A percentile compares a stretch with the other conserved stretches of the same genome.
phyloP scores from a whole-genome alignment of 2,797 vertebrate genomes.

The Acanthurus lineatus region DNA sequence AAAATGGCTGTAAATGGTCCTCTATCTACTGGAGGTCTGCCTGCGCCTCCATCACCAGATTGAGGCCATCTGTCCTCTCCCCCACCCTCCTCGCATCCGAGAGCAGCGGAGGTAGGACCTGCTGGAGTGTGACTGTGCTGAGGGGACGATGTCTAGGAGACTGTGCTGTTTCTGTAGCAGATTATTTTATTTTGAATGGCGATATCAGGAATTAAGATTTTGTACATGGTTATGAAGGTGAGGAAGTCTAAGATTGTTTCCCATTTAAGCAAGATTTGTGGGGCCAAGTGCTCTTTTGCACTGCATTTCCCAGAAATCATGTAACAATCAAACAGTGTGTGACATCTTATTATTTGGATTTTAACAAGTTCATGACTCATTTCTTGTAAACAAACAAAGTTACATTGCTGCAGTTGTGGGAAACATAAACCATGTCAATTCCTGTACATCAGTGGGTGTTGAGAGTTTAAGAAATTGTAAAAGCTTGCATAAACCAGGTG shows the following conservation, averaged over 20 bases:
- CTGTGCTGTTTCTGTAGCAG: not conserved
- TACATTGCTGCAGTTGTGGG: conserved; percentile 1
- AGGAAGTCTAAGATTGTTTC: not conserved
- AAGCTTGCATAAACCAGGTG: not conserved
- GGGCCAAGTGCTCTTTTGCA: not conserved
- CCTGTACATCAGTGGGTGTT: not conserved
- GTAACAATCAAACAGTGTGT: not conserved
- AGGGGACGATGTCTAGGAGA: conserved; percentile 15
- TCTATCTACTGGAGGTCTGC: conserved; percentile 65
- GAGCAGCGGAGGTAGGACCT: conserved; percentile 53
- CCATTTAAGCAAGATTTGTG: not conserved
- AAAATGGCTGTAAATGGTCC: conserved; percentile 68
- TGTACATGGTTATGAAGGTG: not conserved
- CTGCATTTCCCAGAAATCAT: conserved; percentile 3
- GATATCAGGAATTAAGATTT: not conserved
- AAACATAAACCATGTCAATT: not conserved
- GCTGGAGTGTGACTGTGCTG: conserved; percentile 50
- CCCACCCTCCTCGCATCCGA: conserved; percentile 42
- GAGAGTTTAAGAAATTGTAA: not conserved
- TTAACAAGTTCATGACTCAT: not conserved
- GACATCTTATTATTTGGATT: not conserved
- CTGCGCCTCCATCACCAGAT: conserved; percentile 66
- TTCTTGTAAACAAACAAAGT: not conserved
- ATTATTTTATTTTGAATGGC: not conserved
- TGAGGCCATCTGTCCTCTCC: conserved; percentile 77